Conservation (phyloP, 1,140 invertebrate species). For the Papilio xuthus region DNA sequence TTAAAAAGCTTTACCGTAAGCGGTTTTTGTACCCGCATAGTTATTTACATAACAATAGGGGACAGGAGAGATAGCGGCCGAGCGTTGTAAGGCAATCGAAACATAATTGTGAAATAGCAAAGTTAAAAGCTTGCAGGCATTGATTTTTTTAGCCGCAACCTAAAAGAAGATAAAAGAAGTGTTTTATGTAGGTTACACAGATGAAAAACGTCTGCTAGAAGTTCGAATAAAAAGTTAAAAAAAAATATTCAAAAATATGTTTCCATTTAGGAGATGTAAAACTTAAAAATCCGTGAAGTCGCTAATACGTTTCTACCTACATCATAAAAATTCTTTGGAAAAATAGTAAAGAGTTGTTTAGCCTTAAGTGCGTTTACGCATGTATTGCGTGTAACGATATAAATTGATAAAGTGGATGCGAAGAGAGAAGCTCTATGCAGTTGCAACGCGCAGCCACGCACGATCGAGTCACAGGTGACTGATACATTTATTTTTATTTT, state of each 20-base stretch:
- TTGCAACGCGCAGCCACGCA: constrained; percentile 29
- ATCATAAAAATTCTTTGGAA: not conserved
- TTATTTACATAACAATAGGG: constrained; percentile 26
- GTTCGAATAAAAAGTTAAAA: too few relatives aligned
- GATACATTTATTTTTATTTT: not conserved
- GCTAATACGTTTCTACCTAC: too few relatives aligned
- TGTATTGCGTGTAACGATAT: constrained; percentile 22
- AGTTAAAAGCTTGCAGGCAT: constrained; percentile 22
- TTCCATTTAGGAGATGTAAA: too few relatives aligned
- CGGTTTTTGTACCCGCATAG: constrained; percentile 1
- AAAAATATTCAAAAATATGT: too few relatives aligned
- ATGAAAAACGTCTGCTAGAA: not conserved
- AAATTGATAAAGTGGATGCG: constrained; percentile 5
- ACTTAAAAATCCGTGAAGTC: too few relatives aligned
- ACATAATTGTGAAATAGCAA: constrained; percentile 24
- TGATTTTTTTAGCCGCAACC: constrained; percentile 16
- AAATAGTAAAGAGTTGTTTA: not conserved
- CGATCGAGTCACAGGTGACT: constrained; percentile 13
- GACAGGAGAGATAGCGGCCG: constrained; percentile 1
- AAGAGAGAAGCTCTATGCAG: constrained; percentile 27
- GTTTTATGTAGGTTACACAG: not conserved
- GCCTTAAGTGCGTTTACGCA: constrained; percentile 34
- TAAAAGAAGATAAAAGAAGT: not conserved
- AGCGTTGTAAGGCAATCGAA: constrained; percentile 29
- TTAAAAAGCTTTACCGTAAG: not conserved